A percentile compares a stretch with the other conserved stretches of the same genome.
These are phyloP conservation scores for Clarias batrachus DNA, from an alignment of 2,113 vertebrate species.

Conservation along the genomic window DNA sequence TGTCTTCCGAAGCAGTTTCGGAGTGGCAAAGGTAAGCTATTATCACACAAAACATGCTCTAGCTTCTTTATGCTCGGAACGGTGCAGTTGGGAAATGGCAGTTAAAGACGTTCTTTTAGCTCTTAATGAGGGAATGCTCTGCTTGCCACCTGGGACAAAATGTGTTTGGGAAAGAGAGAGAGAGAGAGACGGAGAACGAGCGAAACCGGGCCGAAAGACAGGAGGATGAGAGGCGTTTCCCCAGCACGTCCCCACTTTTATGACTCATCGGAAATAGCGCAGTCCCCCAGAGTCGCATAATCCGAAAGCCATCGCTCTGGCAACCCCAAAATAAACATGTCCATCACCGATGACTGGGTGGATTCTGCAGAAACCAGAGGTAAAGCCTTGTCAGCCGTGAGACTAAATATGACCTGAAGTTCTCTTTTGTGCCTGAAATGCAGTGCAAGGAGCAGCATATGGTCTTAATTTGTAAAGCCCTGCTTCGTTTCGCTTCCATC, in stretches of 20 bases:
- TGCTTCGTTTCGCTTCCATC: background rate
- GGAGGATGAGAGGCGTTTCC: slow-evolving; percentile 34
- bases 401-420: slow-evolving; percentile 18
- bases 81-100: background rate
- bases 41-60: slow-evolving; percentile 1
- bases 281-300: slow-evolving; percentile 41
- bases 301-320: slow-evolving; percentile 32
- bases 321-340: slow-evolving; percentile 42
- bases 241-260: slow-evolving; percentile 31
- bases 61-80: background rate
- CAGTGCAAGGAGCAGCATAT: slow-evolving; percentile 31
- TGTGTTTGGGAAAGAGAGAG: background rate
- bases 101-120: background rate
- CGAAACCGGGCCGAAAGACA: slow-evolving; percentile 23
- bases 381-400: background rate
- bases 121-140: background rate
- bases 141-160: background rate
- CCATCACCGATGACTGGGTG: slow-evolving; percentile 3
- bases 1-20: slow-evolving; percentile 39
- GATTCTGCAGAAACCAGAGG: background rate
- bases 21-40: slow-evolving; percentile 10
- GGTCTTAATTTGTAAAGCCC: background rate
- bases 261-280: slow-evolving; percentile 60
- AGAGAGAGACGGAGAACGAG: slow-evolving; percentile 3
- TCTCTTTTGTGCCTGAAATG: background rate